A percentile compares a stretch with the other conserved stretches of the same genome.
These are phyloP conservation scores for Napeogenes sylphis DNA, from an alignment of 2,888 invertebrate species.

Conservation along the genomic window DNA sequence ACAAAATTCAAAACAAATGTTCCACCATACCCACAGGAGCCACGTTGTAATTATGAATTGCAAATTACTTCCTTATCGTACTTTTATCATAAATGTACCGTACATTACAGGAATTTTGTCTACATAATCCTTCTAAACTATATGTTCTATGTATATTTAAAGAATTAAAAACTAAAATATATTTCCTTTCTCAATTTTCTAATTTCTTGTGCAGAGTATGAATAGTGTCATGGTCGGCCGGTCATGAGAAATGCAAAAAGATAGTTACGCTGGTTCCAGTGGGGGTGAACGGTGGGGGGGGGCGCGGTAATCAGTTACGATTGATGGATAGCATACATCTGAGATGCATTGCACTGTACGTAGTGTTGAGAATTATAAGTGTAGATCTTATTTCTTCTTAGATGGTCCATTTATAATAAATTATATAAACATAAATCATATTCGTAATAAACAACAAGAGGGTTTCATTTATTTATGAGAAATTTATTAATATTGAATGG, in stretches of 20 bases:
- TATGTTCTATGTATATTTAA: too few relatives aligned
- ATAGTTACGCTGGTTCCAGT: conserved; percentile 12
- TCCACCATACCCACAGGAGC: background rate
- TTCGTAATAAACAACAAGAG: too few relatives aligned
- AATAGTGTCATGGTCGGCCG: conserved; percentile 13
- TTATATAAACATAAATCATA: too few relatives aligned
- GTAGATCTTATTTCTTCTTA: too few relatives aligned
- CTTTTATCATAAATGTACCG: too few relatives aligned
- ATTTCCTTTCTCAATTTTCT: background rate
- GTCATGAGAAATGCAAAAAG: conserved; percentile 16
- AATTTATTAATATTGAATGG: too few relatives aligned
- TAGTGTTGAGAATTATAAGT: background rate
- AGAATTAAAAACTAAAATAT: too few relatives aligned
- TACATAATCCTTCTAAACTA: too few relatives aligned
- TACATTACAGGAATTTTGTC: too few relatives aligned
- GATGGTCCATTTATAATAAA: too few relatives aligned
- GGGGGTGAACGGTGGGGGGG: conserved; percentile 9
- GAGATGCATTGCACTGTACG: conserved; percentile 8
- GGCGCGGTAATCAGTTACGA: conserved; percentile 17
- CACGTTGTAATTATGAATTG: background rate
- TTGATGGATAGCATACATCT: conserved; percentile 20
- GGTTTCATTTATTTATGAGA: too few relatives aligned
- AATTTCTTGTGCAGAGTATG: conserved; percentile 6
- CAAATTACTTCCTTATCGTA: conserved; percentile 5
- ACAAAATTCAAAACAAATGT: background rate